Evolutionary conservation across 92 coral and sea anemone species (phyloP), one percentile per base, ranked within the genome.

Genomic region (Chrysogorgia sp.): DNA sequence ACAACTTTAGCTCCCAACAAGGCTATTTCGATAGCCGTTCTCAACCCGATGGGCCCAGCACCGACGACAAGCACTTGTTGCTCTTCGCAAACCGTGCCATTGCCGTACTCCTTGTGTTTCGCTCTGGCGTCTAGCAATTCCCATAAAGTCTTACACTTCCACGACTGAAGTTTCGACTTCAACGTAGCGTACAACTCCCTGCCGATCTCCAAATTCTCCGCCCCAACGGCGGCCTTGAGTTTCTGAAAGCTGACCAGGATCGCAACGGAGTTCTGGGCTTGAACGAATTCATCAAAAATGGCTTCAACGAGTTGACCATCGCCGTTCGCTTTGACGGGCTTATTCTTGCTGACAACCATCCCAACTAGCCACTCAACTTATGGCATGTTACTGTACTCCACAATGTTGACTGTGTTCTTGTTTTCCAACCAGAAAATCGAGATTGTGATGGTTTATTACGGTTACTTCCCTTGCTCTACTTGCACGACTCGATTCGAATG

Each of bases 21-120:
- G 50, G 97, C 94, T n/a, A 89, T 80, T 87, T 94, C 98, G 9
- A 94, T 91, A 2, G 96, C 98, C 2, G 98, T 94, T 58, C 98
- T 67, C 67, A 94, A 71, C 0, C 98, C 98, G 33, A 94, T 85
- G 7, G 98, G 98, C 10, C 98, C 98, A 25, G 92, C 87, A 7
- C 98, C 98, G 9, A 94, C 91, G 28, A 94, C 89, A 13, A 94
- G 68, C 19, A 90, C 98, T 75, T 94, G 98, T 40, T 79, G 49
- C 48, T 89, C 92, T 64, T 94, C 98, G 63, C 97, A 94, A 40
- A 87, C 84, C 70, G 83, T 94, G 0, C 97, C 97, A 75, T 89
- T 91, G 35, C 88, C 93, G 58, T 94, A 94, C 60, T 94, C 98
- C 29, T 78, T 89, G 15, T 89, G 97, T 47, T 94, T 94, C 13